A percentile compares a stretch with the other conserved stretches of the same genome.
phyloP scores from a whole-genome alignment of 2,113 vertebrate genomes.

The Manacus vitellinus region DNA sequence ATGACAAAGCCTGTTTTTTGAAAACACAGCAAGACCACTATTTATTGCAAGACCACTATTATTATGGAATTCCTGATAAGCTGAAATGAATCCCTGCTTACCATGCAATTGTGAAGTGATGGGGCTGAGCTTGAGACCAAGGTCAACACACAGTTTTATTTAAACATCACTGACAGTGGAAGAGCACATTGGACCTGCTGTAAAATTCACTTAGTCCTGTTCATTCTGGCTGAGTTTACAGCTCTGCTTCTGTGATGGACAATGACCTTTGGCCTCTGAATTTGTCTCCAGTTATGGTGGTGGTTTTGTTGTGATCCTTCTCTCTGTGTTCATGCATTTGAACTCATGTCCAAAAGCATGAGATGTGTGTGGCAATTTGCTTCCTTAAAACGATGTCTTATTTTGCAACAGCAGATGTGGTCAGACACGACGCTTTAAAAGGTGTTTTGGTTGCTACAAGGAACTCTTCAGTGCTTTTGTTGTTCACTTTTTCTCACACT shows the following conservation, averaged over 20 bases:
- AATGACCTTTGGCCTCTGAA: neutral
- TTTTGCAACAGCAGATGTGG: neutral
- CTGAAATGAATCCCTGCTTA: neutral
- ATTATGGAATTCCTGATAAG: neutral
- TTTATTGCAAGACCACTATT: neutral
- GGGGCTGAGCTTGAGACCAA: neutral
- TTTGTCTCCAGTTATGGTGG: accelerated
- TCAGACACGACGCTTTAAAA: neutral
- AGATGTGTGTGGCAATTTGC: neutral
- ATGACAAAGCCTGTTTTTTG: neutral
- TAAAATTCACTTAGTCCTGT: neutral
- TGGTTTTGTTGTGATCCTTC: neutral
- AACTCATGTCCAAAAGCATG: neutral
- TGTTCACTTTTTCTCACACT: neutral
- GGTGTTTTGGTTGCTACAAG: neutral
- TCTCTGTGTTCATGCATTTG: neutral
- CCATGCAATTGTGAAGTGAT: accelerated
- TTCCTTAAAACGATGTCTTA: neutral
- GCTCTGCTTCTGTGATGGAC: neutral
- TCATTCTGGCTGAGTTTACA: neutral
- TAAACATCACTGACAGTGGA: neutral
- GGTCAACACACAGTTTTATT: neutral
- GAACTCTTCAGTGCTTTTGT: neutral
- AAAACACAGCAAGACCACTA: neutral
- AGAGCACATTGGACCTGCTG: neutral